Conservation (phyloP, 1,140 invertebrate genomes). For the Popillia japonica region DNA sequence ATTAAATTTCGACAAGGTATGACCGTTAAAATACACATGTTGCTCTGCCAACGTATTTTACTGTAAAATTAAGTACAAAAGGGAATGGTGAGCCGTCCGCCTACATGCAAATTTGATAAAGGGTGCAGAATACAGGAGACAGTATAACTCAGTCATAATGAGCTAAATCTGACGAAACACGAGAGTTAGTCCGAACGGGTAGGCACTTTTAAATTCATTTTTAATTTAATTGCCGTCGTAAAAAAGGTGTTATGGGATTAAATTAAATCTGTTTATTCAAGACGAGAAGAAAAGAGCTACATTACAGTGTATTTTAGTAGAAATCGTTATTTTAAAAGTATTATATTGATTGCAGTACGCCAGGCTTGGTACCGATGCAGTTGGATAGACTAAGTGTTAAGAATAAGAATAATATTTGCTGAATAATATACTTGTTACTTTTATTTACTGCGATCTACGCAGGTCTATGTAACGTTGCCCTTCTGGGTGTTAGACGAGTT, state of each 20-base stretch:
- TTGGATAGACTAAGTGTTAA: too few species aligned
- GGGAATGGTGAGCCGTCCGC: not conserved
- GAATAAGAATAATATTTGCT: too few species aligned
- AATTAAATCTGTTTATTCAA: not conserved
- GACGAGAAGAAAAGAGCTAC: not conserved
- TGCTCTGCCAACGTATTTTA: not conserved
- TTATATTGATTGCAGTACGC: too few species aligned
- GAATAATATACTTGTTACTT: too few species aligned
- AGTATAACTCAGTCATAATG: constrained; percentile 1
- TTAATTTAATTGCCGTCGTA: not conserved
- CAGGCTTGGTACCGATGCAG: too few species aligned
- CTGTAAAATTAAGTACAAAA: not conserved
- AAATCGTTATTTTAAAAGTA: too few species aligned
- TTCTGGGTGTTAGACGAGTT: too few species aligned
- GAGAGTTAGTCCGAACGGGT: not conserved
- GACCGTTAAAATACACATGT: not conserved
- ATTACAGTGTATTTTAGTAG: too few species aligned
- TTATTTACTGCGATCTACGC: too few species aligned
- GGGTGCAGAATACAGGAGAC: not conserved
- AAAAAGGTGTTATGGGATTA: constrained; percentile 9
- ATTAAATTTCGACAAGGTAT: not conserved
- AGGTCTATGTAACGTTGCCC: too few species aligned
- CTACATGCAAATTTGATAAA: constrained; percentile 20
- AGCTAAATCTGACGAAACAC: not conserved
- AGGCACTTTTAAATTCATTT: not conserved